Conservation (phyloP, 2,797 vertebrate species). For the Hephaestus fuliginosus region DNA sequence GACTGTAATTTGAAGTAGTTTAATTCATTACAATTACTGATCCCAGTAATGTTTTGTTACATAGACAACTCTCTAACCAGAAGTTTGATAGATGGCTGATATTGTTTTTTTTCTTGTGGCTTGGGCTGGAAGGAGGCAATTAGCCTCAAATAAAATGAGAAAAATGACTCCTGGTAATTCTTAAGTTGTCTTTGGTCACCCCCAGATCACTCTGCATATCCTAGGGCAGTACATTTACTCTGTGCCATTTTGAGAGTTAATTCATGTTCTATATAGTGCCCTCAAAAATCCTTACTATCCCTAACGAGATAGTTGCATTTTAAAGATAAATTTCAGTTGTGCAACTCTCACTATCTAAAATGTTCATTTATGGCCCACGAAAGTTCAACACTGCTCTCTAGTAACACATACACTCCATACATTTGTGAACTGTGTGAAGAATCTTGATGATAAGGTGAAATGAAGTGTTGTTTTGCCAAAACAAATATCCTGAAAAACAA, state of each 20-base stretch:
- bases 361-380: background rate
- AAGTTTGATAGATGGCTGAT: constrained; percentile 3
- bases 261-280: background rate
- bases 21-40: background rate
- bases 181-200: background rate
- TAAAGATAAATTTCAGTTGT: no score
- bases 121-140: no score
- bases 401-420: background rate
- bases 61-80: background rate
- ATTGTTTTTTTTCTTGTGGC: background rate
- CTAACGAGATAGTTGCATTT: no score
- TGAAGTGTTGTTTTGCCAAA: background rate
- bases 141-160: no score
- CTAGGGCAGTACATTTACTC: background rate
- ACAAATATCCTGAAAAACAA: constrained; percentile 26
- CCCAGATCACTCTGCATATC: background rate
- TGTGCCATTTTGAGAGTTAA: background rate
- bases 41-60: background rate
- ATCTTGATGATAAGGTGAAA: background rate
- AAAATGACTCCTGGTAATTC: background rate
- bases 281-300: no score
- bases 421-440: background rate
- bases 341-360: background rate
- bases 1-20: background rate
- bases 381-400: no score